Evolutionary conservation across 1,140 invertebrate genomes (phyloP), one percentile per base, ranked within the genome.

Genomic region (Orius laevigatus): DNA sequence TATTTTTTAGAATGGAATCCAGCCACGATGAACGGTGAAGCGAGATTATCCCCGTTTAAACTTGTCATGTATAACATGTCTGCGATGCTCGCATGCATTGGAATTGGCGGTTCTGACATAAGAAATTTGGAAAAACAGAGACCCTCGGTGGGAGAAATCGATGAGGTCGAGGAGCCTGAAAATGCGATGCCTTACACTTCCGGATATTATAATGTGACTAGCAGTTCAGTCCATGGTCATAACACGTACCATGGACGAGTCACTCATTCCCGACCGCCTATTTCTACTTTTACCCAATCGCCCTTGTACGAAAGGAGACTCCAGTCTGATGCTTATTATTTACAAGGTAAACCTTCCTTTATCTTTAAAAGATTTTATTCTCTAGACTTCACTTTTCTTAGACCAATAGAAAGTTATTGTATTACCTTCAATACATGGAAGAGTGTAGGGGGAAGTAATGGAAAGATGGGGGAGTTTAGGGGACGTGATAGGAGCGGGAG

Each of bases 211-310:
- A 19, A 34, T 19, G 15, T 36, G 5, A 15, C 33, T 25, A 19
- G 31, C 16, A 31, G 50, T 48, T 36, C 14, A 52, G 73, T 74
- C 35, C 85, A 81, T 66, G 75, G 74, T 44, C 85, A 89, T 62
- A 86, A 90, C 63, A 93, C 89, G 1, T 93, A 92, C 66, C 88
- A 93, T 65, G 88, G 88, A 5, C 83, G 82, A 11, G 76, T 78
- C n/a, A 33, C 18, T 9, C 49, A 46, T 46, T 46, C 49, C 6
- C 14, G 49, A 11, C 49, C 49, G 11, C 14, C 44, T 5, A 16
- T 51, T 9, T 16, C 20, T 1, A 38, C 43, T 12, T 15, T 51
- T 12, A 16, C 41, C 9, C 43, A 15, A 31, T 5, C 69, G 76
- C 18, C 40, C 12, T 42, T 15, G 12, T n/a, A 45, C 15, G 43